A percentile compares a stretch with the other conserved stretches of the same genome.
phyloP scores from a whole-genome alignment of 1,140 invertebrate genomes.

The Rhagoletis zephyria region DNA sequence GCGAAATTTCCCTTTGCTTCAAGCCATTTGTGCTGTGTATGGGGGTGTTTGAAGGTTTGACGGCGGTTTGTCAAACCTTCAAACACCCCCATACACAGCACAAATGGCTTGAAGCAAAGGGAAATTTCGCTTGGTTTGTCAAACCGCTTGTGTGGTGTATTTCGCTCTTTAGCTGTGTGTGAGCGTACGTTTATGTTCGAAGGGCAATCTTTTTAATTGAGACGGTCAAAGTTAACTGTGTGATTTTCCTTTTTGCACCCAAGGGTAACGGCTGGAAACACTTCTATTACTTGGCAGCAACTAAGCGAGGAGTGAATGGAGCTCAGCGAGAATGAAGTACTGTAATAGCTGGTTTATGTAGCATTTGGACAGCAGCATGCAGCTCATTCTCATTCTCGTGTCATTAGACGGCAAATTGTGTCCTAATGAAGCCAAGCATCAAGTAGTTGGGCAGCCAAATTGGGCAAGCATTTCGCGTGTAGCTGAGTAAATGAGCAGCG shows the following conservation, averaged over 20 bases:
- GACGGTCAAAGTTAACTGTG: not conserved
- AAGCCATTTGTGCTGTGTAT: too few relatives aligned
- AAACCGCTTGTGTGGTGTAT: too few relatives aligned
- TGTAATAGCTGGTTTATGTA: not conserved
- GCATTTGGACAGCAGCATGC: not conserved
- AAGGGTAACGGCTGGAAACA: not conserved
- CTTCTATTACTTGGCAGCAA: not conserved
- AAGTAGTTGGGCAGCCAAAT: not conserved
- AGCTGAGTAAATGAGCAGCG: too few relatives aligned
- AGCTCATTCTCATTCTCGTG: not conserved
- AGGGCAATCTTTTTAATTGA: constrained; percentile 15
- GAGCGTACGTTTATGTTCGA: not conserved
- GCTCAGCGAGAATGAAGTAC: not conserved
- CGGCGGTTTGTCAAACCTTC: too few relatives aligned
- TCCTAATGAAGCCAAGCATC: constrained; percentile 15
- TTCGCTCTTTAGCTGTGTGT: not conserved
- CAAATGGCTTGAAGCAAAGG: too few relatives aligned
- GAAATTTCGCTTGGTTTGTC: too few relatives aligned
- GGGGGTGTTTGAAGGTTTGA: too few relatives aligned
- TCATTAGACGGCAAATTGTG: not conserved
- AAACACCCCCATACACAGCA: too few relatives aligned
- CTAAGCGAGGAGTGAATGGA: not conserved
- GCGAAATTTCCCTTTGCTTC: too few relatives aligned
- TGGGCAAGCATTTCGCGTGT: too few relatives aligned
- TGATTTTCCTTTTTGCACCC: not conserved